Evolutionary conservation across 1,140 invertebrate genomes (phyloP).

Genomic region (Brachystomella parvula): DNA sequence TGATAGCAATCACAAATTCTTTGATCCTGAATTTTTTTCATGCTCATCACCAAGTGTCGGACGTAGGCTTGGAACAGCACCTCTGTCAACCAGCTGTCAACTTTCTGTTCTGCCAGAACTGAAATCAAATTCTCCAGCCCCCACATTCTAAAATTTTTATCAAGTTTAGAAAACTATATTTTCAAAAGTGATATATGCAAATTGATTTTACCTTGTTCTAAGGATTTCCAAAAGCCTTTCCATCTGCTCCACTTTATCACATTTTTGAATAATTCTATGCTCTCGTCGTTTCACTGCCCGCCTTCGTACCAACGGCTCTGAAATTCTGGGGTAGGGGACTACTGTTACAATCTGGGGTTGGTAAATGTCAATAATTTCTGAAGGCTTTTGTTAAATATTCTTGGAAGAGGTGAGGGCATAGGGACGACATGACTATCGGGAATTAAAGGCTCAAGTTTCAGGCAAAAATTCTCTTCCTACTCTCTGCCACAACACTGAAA

Average conservation of each 20-base stretch:
- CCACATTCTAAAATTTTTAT: slow-evolving; percentile 26
- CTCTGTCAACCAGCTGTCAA: slow-evolving; percentile 22
- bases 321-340: slow-evolving; percentile 20
- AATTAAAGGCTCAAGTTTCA: too few species aligned
- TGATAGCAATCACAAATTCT: slow-evolving; percentile 24
- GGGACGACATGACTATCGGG: slow-evolving; percentile 4
- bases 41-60: slow-evolving; percentile 22
- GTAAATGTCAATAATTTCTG: slow-evolving; percentile 24
- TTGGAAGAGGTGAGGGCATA: slow-evolving; percentile 30
- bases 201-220: slow-evolving; percentile 16
- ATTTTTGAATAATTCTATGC: slow-evolving; percentile 16
- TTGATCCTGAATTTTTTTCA: slow-evolving; percentile 17
- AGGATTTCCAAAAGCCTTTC: slow-evolving; percentile 17
- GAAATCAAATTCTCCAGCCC: slow-evolving; percentile 31
- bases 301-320: slow-evolving; percentile 7
- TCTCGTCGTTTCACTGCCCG: slow-evolving; percentile 15
- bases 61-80: slow-evolving; percentile 32
- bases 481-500: background rate
- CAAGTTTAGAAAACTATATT: background rate
- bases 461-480: too few species aligned
- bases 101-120: slow-evolving; percentile 20
- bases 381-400: slow-evolving; percentile 27
- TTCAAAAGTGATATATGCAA: background rate
- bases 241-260: slow-evolving; percentile 12
- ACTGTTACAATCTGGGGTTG: slow-evolving; percentile 22